Evolutionary conservation across 2,888 invertebrate species (phyloP).

Genomic region (Rapana venosa): DNA sequence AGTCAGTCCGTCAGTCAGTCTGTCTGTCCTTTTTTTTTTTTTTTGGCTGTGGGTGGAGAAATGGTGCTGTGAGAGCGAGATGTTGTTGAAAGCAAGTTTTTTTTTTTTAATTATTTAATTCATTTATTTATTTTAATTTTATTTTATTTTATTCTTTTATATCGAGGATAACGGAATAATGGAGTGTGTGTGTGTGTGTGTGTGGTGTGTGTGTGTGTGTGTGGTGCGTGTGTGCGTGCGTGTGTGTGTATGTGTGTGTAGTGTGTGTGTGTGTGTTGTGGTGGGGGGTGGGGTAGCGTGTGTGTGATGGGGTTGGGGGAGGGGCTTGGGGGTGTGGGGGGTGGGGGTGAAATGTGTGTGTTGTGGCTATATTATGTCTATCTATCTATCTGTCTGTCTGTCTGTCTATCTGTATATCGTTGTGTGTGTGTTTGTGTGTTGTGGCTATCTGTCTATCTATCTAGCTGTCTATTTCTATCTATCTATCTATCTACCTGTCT

Average conservation of each 20-base stretch:
- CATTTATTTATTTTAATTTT: too few species aligned
- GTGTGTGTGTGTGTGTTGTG: neutral
- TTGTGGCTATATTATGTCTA: neutral
- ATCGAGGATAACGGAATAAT: too few species aligned
- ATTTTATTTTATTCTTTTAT: too few species aligned
- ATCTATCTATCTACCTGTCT: neutral
- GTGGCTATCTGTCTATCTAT: neutral
- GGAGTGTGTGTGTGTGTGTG: neutral
- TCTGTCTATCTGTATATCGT: neutral
- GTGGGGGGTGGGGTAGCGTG: too few species aligned
- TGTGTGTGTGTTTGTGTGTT: neutral
- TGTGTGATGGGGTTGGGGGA: neutral
- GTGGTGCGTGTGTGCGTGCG: neutral
- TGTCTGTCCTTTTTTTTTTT: too few species aligned
- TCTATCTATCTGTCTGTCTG: neutral
- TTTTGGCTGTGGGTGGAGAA: too few species aligned
- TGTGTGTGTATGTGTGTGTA: neutral
- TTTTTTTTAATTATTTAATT: too few species aligned
- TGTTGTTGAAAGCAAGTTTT: too few species aligned
- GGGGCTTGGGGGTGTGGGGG: too few species aligned
- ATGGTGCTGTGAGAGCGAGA: too few species aligned
- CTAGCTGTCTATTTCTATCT: neutral
- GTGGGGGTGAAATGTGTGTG: neutral
- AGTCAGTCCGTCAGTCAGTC: too few species aligned
- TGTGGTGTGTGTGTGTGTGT: neutral